Conservation (phyloP, 2,113 vertebrate species). For the Paramormyrops kingsleyae region DNA sequence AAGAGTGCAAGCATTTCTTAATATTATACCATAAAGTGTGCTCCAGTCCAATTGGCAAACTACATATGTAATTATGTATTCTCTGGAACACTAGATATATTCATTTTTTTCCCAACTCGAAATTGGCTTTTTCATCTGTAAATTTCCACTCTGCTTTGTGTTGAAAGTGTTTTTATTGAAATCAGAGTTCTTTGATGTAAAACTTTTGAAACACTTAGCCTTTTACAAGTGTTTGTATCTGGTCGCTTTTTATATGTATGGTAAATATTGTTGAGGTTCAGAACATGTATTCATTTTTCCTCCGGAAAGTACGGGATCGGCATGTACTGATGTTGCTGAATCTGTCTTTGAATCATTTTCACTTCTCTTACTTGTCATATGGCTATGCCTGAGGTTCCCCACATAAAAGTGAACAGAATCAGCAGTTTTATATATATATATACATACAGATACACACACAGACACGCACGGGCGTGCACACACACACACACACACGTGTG, state of each 20-base stretch:
- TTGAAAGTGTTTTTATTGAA: constrained; percentile 51
- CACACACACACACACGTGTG: too few species aligned
- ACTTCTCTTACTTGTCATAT: constrained; percentile 15
- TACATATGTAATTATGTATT: neutral
- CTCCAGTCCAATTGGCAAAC: neutral
- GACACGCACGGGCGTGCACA: too few species aligned
- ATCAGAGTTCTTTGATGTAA: constrained; percentile 45
- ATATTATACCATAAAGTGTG: neutral
- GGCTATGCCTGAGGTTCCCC: constrained; percentile 23
- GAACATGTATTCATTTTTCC: constrained; percentile 23
- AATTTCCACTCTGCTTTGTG: constrained; percentile 27
- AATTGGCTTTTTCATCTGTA: constrained; percentile 53
- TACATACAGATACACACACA: too few species aligned
- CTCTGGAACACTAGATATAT: neutral
- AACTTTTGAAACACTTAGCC: constrained; percentile 40
- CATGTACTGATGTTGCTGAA: constrained; percentile 23
- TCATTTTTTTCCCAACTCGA: neutral
- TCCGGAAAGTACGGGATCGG: constrained; percentile 26
- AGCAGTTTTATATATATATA: neutral
- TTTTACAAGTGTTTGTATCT: constrained; percentile 21
- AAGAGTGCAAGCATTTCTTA: neutral
- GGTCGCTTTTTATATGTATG: constrained; percentile 41
- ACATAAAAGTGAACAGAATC: constrained; percentile 41
- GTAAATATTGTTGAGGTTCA: constrained; percentile 34
- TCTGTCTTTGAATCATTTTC: constrained; percentile 24